These are phyloP conservation scores for Euura saliciscinereae DNA, from an alignment of 1,140 invertebrate genomes.

Conservation along the genomic window DNA sequence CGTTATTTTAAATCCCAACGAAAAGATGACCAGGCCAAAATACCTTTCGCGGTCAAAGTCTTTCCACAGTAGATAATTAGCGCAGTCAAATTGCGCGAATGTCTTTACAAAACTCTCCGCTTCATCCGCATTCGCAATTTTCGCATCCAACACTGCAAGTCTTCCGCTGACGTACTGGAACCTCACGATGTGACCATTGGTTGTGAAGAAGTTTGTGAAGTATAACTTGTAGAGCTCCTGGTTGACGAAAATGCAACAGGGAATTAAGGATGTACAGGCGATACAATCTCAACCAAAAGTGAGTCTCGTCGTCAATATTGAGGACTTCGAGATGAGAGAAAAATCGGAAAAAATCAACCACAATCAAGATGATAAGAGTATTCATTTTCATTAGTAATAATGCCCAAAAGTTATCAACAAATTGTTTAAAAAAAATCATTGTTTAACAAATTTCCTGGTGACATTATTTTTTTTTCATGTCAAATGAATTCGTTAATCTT, in stretches of 20 bases:
- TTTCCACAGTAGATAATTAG: not conserved
- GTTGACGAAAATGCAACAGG: not conserved
- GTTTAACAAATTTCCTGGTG: too few species aligned
- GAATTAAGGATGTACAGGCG: too few species aligned
- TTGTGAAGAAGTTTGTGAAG: not conserved
- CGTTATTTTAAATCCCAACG: not conserved
- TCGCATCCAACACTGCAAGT: not conserved
- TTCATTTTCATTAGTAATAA: too few species aligned
- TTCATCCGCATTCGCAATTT: not conserved
- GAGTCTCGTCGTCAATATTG: too few species aligned
- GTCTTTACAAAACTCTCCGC: not conserved
- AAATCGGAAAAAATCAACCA: too few species aligned
- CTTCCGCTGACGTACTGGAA: not conserved
- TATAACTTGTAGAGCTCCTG: not conserved
- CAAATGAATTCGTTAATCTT: too few species aligned
- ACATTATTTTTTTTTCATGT: too few species aligned
- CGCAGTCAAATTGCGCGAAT: not conserved
- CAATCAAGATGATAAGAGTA: too few species aligned
- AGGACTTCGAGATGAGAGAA: too few species aligned
- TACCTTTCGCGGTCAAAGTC: not conserved
- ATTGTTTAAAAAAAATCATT: too few species aligned
- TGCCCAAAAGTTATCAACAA: too few species aligned
- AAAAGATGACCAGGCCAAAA: not conserved
- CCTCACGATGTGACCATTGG: not conserved
- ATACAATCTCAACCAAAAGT: too few species aligned